Base-by-base conservation (phyloP, 1,140 invertebrate genomes). In the Ceratina australensis region DNA sequence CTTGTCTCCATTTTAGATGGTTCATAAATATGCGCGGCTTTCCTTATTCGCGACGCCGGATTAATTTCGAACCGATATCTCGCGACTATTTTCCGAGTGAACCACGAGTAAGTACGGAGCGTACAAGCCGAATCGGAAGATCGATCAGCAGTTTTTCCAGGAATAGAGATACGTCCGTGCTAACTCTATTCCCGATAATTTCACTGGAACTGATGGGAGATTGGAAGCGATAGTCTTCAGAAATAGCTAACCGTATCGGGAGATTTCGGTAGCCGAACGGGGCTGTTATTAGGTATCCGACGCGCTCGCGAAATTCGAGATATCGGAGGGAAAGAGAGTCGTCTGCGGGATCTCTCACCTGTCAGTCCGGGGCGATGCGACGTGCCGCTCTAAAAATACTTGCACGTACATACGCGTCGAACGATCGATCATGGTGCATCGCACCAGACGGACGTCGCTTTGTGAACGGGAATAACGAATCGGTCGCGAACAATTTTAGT, bases 381-480 rank as follows among this genome's bases (percentile, higher is more conserved):
- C 33, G 33, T 10, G 33, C 2, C 10, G 57, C 63, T 84, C 83
- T 87, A 86, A 88, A 89, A 89, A 88, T 89, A 87, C 76, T 42
- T 8, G 60, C 22, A 54, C 18, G 60, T 20, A 60, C 22, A 54
- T 67, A 52, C 49, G 52, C 66, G 78, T 72, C 59, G 22, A 2
- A 5, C 67, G 68, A 78, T 78, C 75, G 68, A 78, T 78, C 75
- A 78, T 22, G n/a, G 49, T 72, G 73, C 73, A 76, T 60, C 66
- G 73, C 42, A 60, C 73, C 73, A 61, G 33, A 42, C 33, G 10
- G 65, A 76, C 74, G 47, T 20, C n/a, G 72, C 47, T 69, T 50
- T 49, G 67, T 50, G 16, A 8, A 8, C n/a, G 5, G 12, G 15
- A 22, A 24, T n/a, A 60, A 68, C 52, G 63, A 59, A 47, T 20